A percentile compares a stretch with the other conserved stretches of the same genome.
These are phyloP conservation scores for Crotalus horridus DNA, from an alignment of 2,113 vertebrate species.

Conservation along the genomic window DNA sequence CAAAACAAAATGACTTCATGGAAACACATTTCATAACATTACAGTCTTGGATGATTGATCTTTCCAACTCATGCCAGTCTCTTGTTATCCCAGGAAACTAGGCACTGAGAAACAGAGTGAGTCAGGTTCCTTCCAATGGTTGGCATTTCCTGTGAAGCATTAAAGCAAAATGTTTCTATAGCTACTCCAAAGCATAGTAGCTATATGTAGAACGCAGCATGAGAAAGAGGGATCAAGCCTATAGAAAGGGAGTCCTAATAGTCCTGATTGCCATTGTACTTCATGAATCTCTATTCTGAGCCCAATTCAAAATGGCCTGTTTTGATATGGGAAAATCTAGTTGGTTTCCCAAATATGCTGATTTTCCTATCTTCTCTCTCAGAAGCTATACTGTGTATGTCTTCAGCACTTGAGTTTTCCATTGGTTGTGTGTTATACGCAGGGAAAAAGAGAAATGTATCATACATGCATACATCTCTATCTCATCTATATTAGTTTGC, in stretches of 20 bases:
- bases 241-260: background rate
- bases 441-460: background rate
- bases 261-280: background rate
- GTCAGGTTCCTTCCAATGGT: background rate
- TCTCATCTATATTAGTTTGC: too few relatives aligned
- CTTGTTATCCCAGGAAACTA: background rate
- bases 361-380: background rate
- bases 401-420: background rate
- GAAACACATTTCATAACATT: background rate
- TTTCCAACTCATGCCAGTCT: background rate
- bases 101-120: background rate
- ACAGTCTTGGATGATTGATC: background rate
- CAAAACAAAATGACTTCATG: background rate
- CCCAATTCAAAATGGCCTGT: background rate
- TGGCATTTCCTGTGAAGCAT: background rate
- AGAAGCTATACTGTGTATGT: background rate
- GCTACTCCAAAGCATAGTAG: background rate
- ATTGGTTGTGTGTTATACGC: background rate
- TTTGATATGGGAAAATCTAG: background rate
- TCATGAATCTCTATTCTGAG: background rate
- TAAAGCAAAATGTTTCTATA: background rate
- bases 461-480: too few relatives aligned
- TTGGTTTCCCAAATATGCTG: too few relatives aligned
- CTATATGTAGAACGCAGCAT: background rate
- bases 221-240: background rate